Conservation (phyloP, 2,113 vertebrate genomes). For the Formicarius rufipectus region DNA sequence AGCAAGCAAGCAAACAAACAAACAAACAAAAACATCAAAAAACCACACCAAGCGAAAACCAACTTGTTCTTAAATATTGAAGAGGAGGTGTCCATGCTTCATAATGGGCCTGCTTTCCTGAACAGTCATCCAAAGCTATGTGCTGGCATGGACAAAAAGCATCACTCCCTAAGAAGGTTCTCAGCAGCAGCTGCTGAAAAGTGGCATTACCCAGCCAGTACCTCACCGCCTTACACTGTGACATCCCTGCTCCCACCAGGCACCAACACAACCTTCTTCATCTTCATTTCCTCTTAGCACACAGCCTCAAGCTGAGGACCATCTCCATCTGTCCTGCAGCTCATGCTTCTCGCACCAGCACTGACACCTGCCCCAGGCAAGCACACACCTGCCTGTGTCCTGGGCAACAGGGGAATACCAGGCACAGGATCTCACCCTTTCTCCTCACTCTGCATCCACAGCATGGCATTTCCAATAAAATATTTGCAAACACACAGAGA, state of each 20-base stretch:
- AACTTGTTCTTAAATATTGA: background rate
- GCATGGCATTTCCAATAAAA: background rate
- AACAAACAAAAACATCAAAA: no score
- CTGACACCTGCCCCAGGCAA: accelerated
- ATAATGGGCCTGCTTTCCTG: background rate
- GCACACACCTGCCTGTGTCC: background rate
- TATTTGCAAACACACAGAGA: background rate
- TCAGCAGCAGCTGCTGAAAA: background rate
- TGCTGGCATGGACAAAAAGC: background rate
- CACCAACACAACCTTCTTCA: background rate
- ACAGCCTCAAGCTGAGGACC: background rate
- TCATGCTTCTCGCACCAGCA: background rate
- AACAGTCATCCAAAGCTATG: background rate
- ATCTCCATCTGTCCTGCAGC: background rate
- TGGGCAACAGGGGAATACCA: background rate
- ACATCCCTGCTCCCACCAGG: background rate
- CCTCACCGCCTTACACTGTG: background rate
- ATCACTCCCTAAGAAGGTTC: background rate
- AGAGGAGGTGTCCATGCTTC: background rate
- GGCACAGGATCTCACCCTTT: background rate
- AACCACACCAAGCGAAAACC: no score
- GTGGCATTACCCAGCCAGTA: background rate
- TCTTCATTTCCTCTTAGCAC: background rate
- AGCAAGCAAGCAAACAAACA: no score
- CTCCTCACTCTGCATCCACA: background rate